Conservation (phyloP, 2,888 invertebrate genomes). For the Cabera pusaria region DNA sequence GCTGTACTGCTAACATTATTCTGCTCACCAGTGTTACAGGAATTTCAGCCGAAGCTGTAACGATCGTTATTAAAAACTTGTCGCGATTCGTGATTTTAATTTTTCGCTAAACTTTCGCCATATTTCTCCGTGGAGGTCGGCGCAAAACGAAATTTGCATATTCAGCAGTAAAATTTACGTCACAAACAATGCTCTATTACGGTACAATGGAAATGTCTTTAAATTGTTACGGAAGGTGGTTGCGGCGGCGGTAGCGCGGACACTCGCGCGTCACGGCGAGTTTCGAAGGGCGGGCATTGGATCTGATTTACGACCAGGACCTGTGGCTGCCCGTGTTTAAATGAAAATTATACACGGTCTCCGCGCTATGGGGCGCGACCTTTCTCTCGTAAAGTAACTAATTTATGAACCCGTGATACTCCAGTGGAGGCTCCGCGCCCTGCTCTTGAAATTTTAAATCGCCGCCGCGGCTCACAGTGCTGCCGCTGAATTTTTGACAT, state of each 20-base stretch:
- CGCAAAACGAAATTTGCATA: constrained; percentile 76
- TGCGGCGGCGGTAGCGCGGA: constrained; percentile 32
- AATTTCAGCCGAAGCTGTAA: constrained; percentile 21
- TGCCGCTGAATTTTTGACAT: constrained; percentile 62
- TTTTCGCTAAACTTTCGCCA: constrained; percentile 76
- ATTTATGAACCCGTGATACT: constrained; percentile 76
- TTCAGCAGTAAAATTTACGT: constrained; percentile 78
- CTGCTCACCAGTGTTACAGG: constrained; percentile 1
- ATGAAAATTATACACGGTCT: constrained; percentile 75
- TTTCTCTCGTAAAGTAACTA: constrained; percentile 76
- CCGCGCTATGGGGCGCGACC: constrained; percentile 63
- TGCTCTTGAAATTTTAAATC: constrained; percentile 75
- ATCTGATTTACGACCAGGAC: constrained; percentile 73
- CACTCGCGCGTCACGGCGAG: constrained; percentile 36
- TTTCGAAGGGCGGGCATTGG: constrained; percentile 60
- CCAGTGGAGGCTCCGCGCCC: constrained; percentile 60
- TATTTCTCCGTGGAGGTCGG: constrained; percentile 71
- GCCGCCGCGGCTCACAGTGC: constrained; percentile 49
- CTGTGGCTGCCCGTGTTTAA: constrained; percentile 73
- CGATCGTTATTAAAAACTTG: constrained; percentile 50
- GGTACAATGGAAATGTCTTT: constrained; percentile 78
- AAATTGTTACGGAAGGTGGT: constrained; percentile 63
- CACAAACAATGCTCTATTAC: constrained; percentile 79
- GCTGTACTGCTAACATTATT: too few species aligned
- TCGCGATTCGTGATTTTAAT: constrained; percentile 72